Evolutionary conservation across 2,797 vertebrate genomes (phyloP), one percentile per base, ranked within the genome.

Genomic region (Rhyacichthys aspro): DNA sequence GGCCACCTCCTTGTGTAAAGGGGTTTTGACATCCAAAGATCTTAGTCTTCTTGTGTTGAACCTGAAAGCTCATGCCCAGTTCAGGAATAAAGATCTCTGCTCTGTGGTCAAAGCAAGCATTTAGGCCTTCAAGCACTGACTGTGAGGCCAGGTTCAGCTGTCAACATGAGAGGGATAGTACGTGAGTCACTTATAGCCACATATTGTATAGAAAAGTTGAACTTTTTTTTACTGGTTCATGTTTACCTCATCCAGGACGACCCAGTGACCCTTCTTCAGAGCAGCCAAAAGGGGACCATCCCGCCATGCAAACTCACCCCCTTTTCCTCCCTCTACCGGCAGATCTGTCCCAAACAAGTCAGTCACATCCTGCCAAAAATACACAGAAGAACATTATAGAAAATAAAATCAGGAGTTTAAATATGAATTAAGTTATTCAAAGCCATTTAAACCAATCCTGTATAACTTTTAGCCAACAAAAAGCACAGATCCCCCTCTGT

Each of bases 21-120:
- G 98, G 98, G 88, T 99, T 99, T 67, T 99, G 98, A 76, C 98
- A 99, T 59, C 95, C 96, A 66, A 99, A 98, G 83, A 99, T 97
- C 89, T 96, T 98, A 0, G 96, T 98, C 45, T 85, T 96, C 68
- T 95, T 88, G 3, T 97, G 96, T 55, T 96, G 95, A n/a, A 99
- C 95, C 2, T 93, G 93, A 86, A 99, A 99, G 74, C 81, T 95
- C 93, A 97, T 93, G 64, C 94, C 94, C 72, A 99, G 69, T 65
- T 99, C 98, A 38, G 97, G 96, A 60, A 98, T 90, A 62, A 93
- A 98, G 81, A 98, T 93, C 88, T 99, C 96, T 38, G 95, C 95
- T 87, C 97, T 90, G 84, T 98, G 98, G 72, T 99, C 98, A 65
- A 99, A 98, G 87, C 98, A 99, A 3, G 97, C 96, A 0, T 99